phyloP scores from a whole-genome alignment of 2,888 invertebrate species.

The Drosophila austrosaltans region DNA sequence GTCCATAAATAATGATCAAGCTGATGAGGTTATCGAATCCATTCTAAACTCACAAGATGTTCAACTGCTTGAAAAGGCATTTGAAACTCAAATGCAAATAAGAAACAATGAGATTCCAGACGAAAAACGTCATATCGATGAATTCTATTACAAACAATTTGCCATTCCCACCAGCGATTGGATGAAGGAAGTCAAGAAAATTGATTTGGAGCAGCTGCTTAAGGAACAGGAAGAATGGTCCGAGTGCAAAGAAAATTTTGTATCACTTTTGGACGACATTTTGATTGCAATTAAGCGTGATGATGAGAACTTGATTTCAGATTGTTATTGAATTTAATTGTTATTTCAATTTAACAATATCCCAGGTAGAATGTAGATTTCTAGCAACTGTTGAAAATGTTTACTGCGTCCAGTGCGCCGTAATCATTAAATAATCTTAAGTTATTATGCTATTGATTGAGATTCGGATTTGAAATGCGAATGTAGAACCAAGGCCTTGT shows the following conservation, averaged over 20 bases:
- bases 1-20: constrained; percentile 35
- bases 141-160: constrained; percentile 77
- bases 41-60: constrained; percentile 77
- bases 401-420: not conserved
- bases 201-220: constrained; percentile 86
- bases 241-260: constrained; percentile 87
- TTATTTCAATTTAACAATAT: not conserved
- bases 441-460: not conserved
- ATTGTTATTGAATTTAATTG: constrained; percentile 71
- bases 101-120: constrained; percentile 31
- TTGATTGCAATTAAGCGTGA: constrained; percentile 68
- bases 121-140: constrained; percentile 59
- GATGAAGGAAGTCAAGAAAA: constrained; percentile 85
- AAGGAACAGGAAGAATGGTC: constrained; percentile 88
- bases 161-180: constrained; percentile 86
- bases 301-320: constrained; percentile 72
- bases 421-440: not conserved
- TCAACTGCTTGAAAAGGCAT: constrained; percentile 84
- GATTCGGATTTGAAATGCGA: not conserved
- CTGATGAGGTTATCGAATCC: constrained; percentile 75
- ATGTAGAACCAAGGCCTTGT: not conserved
- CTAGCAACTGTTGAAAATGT: no score
- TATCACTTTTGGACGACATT: constrained; percentile 90
- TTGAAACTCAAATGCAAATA: constrained; percentile 84
- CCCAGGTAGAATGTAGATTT: not conserved